Evolutionary conservation across 2,797 vertebrate genomes (phyloP), one percentile per base, ranked within the genome.

Genomic region (Urocyon cinereoargenteus): DNA sequence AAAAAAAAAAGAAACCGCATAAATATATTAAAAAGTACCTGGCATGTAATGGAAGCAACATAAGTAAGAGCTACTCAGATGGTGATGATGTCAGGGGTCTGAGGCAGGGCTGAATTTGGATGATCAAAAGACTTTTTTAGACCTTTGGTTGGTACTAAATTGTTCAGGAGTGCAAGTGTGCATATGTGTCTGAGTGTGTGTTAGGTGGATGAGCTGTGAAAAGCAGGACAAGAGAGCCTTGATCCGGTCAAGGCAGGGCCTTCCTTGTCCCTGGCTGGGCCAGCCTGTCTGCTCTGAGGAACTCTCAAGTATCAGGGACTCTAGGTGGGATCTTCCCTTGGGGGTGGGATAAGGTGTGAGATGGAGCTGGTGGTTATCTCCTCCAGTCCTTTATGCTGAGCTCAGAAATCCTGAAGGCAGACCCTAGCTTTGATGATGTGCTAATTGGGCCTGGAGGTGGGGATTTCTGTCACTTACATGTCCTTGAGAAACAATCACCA

Each of bases 401-500:
- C 49, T 40, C 36, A 87, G 85, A 91, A 49, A 61, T 57, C 64
- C 18, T 28, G 83, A 28, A 91, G 14, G 88, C 73, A 61, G 84
- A 62, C 57, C 79, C 86, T 96, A 90, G 93, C 94, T 90, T 82
- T 91, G 96, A 97, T 88, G 89, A 98, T 96, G 91, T 87, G 96
- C 93, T 95, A 96, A 97, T 3, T 96, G 72, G 96, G 93, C 93
- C 97, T 18, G 82, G 95, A 98, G 96, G 94, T 68, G 97, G 96
- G 90, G 97, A 90, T 98, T 97, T 98, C 97, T 97, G 98, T 97
- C 98, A 97, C 97, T 98, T 97, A 61, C 64, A 81, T 93, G 96
- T 97, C 97, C 97, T 98, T 98, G 97, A 98, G 98, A 98, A 98
- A 98, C 97, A 98, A 98, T 98, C 94, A 96, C 96, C 57, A 95